These are phyloP conservation scores for Cancer borealis DNA, from an alignment of 2,888 invertebrate species.

Conservation along the genomic window DNA sequence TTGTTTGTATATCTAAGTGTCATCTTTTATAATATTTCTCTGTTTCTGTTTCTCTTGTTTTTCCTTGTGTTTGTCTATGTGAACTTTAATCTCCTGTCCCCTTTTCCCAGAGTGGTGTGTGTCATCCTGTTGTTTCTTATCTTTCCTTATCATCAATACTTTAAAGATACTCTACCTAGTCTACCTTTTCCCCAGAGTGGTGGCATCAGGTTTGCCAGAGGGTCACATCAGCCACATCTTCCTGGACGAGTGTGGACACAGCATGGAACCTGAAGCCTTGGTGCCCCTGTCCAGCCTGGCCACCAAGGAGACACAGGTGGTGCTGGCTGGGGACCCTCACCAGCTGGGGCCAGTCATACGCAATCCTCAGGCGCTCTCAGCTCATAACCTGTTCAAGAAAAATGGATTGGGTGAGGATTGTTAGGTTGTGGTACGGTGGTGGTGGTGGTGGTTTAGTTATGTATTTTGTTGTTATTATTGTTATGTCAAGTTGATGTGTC, in stretches of 20 bases:
- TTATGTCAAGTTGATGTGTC: neutral
- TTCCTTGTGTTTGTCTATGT: too few relatives aligned
- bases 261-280: conserved; percentile 93
- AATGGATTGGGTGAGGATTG: conserved; percentile 56
- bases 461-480: neutral
- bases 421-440: neutral
- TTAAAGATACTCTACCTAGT: conserved; percentile 82
- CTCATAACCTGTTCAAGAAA: conserved; percentile 44
- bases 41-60: too few relatives aligned
- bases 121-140: too few relatives aligned
- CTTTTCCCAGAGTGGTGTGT: too few relatives aligned
- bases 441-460: neutral
- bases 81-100: too few relatives aligned
- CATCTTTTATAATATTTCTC: too few relatives aligned
- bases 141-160: too few relatives aligned
- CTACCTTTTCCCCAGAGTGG: conserved; percentile 87
- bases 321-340: conserved; percentile 91
- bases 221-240: conserved; percentile 94
- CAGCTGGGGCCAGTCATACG: conserved; percentile 92
- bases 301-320: conserved; percentile 81
- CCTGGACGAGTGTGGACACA: conserved; percentile 96
- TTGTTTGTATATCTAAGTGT: too few relatives aligned
- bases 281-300: conserved; percentile 83
- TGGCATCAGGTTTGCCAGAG: conserved; percentile 84
- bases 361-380: conserved; percentile 82